phyloP scores from a whole-genome alignment of 2,113 vertebrate species.

The Phalacrocorax aristotelis region DNA sequence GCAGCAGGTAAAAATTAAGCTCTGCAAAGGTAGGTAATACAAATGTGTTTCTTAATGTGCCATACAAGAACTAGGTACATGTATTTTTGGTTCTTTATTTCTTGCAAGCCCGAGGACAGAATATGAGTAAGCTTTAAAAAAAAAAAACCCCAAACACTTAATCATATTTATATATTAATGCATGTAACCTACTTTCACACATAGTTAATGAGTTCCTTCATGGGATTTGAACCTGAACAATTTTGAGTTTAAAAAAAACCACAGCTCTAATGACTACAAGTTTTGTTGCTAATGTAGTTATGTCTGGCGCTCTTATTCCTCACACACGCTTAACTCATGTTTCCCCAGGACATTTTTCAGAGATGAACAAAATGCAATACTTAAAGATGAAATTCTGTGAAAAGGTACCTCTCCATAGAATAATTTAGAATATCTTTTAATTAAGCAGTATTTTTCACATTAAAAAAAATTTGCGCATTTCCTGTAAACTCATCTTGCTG shows the following conservation, averaged over 20 bases:
- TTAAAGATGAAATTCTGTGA: background rate
- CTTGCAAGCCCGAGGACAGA: background rate
- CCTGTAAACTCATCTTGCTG: background rate
- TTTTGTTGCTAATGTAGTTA: background rate
- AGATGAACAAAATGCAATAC: background rate
- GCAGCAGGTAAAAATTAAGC: background rate
- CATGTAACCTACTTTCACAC: slow-evolving; percentile 51
- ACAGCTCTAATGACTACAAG: slow-evolving; percentile 17
- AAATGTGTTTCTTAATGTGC: background rate
- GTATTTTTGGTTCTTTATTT: background rate
- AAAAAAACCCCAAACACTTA: background rate
- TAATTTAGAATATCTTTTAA: background rate
- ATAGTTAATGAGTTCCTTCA: slow-evolving; percentile 52
- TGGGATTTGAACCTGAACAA: slow-evolving; percentile 27
- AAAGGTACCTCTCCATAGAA: background rate
- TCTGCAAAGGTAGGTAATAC: background rate
- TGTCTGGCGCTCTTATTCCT: background rate
- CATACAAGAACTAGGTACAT: background rate
- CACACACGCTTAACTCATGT: background rate
- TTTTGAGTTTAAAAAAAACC: background rate
- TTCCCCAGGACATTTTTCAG: background rate
- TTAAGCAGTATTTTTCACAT: background rate
- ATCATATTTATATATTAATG: slow-evolving; percentile 33
- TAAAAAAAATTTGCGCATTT: background rate
- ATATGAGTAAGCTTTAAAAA: background rate